Percentiles rank a stretch among this genome's conserved stretches.
Conservation (phyloP, 2,888 invertebrate species). For the Agonopterix subpropinquella region DNA sequence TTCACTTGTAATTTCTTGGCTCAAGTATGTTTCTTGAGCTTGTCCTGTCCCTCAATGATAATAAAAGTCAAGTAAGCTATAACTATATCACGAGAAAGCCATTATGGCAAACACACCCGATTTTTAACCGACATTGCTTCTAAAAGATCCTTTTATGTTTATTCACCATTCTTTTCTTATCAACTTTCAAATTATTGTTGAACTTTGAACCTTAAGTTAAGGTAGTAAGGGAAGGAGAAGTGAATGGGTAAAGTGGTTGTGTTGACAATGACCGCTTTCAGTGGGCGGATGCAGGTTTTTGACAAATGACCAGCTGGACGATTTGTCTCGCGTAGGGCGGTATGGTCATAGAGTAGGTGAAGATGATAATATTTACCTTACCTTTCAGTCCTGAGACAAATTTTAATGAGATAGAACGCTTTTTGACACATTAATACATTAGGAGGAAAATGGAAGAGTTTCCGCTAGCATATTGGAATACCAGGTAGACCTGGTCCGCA, state of each 20-base stretch:
- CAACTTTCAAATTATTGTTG: conserved; percentile 11
- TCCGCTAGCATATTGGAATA: too few species aligned
- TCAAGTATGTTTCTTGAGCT: too few species aligned
- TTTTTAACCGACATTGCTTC: conserved; percentile 24
- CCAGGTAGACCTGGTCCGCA: too few species aligned
- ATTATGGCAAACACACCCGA: conserved; percentile 24
- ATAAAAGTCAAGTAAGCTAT: not conserved
- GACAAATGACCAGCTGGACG: conserved; percentile 71
- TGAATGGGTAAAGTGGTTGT: conserved; percentile 22
- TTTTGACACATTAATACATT: too few species aligned
- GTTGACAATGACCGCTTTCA: conserved; percentile 62
- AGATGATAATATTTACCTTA: not conserved
- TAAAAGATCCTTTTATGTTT: conserved; percentile 31
- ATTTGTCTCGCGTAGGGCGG: conserved; percentile 71
- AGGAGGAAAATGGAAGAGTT: too few species aligned
- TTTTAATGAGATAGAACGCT: not conserved
- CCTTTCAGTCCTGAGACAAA: not conserved
- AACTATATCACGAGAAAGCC: not conserved
- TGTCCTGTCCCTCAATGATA: not conserved
- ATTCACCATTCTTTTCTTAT: conserved; percentile 30
- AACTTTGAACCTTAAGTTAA: conserved; percentile 25
- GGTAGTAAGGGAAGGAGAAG: conserved; percentile 22
- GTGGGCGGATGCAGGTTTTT: conserved; percentile 72
- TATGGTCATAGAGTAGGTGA: conserved; percentile 40
- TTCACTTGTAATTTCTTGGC: too few species aligned